phyloP scores from a whole-genome alignment of 2,113 vertebrate species.

The Phylloscopus trochilus region DNA sequence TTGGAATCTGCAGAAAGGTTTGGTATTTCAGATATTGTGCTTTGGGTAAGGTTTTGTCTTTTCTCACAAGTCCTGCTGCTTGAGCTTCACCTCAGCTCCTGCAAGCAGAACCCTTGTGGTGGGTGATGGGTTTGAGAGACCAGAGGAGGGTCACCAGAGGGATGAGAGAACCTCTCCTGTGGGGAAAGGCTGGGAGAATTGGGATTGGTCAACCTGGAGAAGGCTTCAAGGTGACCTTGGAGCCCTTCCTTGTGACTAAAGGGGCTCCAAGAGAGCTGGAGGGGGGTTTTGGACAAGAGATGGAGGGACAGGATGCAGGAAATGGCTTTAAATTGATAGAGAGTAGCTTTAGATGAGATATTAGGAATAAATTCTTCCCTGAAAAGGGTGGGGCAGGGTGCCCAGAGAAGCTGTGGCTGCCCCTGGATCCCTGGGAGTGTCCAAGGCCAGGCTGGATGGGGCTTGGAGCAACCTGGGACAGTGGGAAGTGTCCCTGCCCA shows the following conservation, averaged over 20 bases:
- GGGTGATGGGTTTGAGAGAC: not conserved
- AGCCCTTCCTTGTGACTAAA: not conserved
- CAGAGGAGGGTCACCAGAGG: not conserved
- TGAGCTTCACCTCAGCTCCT: not conserved
- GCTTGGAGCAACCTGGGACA: rapidly evolving
- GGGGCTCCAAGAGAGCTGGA: not conserved
- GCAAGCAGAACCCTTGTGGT: not conserved
- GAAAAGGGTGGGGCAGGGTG: too few species aligned
- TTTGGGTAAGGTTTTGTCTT: not conserved
- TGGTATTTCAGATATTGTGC: not conserved
- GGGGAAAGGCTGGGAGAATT: not conserved
- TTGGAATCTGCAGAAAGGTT: not conserved
- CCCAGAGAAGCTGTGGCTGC: too few species aligned
- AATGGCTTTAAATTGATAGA: not conserved
- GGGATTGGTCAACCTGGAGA: not conserved
- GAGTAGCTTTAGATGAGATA: too few species aligned
- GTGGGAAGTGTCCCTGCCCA: not conserved
- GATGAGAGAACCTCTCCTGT: not conserved
- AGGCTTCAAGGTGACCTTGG: not conserved
- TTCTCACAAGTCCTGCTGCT: not conserved
- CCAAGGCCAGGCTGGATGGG: rapidly evolving
- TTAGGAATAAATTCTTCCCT: too few species aligned
- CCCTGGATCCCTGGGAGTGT: too few species aligned
- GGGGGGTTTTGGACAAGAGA: not conserved
- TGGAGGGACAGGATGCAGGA: not conserved